These are phyloP conservation scores for Intellagama lesueurii DNA, from an alignment of 2,797 vertebrate genomes.

Conservation along the genomic window DNA sequence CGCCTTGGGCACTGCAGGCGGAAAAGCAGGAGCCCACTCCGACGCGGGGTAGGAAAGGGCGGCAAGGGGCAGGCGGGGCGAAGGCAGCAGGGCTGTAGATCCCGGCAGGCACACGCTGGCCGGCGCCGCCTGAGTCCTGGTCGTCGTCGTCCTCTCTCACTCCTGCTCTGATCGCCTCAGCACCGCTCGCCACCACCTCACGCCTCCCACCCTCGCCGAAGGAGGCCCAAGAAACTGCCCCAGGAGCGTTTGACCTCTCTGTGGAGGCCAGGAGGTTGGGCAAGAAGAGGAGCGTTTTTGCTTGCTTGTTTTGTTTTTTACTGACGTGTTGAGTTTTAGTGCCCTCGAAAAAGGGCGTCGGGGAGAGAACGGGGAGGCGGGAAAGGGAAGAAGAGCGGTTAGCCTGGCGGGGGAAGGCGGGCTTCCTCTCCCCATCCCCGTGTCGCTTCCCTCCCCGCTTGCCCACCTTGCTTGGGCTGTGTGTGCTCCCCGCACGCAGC, in stretches of 20 bases:
- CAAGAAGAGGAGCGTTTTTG: not conserved
- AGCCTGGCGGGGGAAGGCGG: not conserved
- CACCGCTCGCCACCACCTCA: not conserved
- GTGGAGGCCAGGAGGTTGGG: not conserved
- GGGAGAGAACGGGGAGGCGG: not conserved
- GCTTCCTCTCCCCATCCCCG: not conserved
- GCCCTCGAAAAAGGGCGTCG: no score
- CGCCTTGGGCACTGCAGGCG: slow-evolving; percentile 67
- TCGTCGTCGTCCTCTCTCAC: slow-evolving; percentile 37
- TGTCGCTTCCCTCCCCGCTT: no score
- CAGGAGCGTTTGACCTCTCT: not conserved
- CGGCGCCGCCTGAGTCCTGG: slow-evolving; percentile 7
- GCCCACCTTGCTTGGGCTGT: not conserved
- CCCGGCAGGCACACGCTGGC: slow-evolving; percentile 55
- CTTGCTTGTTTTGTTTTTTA: no score
- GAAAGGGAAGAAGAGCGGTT: not conserved
- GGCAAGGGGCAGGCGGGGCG: slow-evolving; percentile 69
- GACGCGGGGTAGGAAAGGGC: not conserved
- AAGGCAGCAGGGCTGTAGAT: slow-evolving; percentile 69
- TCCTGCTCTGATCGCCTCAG: slow-evolving; percentile 30
- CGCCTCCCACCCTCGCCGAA: not conserved
- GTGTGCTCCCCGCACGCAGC: not conserved
- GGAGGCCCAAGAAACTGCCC: not conserved
- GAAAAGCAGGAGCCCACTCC: not conserved
- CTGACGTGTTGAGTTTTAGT: not conserved